Base-by-base conservation (phyloP, 2,113 vertebrate genomes). In the Phodopus roborovskii region DNA sequence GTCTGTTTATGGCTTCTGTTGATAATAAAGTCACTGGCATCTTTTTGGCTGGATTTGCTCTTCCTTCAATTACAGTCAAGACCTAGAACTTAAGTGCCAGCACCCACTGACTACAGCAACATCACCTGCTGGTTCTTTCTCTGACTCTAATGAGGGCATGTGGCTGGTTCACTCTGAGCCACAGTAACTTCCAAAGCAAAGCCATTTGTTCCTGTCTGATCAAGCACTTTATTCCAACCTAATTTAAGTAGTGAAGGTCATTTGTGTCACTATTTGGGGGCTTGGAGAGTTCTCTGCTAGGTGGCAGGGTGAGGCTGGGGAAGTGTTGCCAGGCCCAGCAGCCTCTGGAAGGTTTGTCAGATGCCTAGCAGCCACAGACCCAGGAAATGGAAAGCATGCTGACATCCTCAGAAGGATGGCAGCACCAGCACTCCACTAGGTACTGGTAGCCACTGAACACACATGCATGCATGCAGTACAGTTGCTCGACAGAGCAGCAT, bases 1-100 rank as follows among this genome's bases (percentile, higher is more conserved):
- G 33, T 70, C 71, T 77, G 92, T 26, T n/a, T 66, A 96, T 96
- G 94, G 60, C 66, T 98, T 88, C 97, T 88, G 86, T 92, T 96
- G 89, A 94, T 88, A 96, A 97, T 96, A 91, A 94, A 96, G 86
- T 26, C 73, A 53, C 94, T 90, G 26, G 60, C 19, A 70, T 96
- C 92, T 95, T 98, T 93, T 97, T 93, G 81, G 66, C 24, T 88
- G 30, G 26, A 84, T 83, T 64, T 92, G 74, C 0, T 2, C 94
- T 62, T 96, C 79, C 3, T 62, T 93, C 33, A 96, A 82, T 96
- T 88, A 81, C 42, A 79, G 17, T 30, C 17, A 85, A 96, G 95
- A 84, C 88, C 7, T 58, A 79, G 60, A 90, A 0, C 17, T 28
- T 78, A 33, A 45, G 45, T 68, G 86, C n/a, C 96, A 91, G 53